Percentiles rank a stretch among this genome's conserved stretches.
Conservation (phyloP, 1,140 invertebrate genomes). For the Drosophila saltans region DNA sequence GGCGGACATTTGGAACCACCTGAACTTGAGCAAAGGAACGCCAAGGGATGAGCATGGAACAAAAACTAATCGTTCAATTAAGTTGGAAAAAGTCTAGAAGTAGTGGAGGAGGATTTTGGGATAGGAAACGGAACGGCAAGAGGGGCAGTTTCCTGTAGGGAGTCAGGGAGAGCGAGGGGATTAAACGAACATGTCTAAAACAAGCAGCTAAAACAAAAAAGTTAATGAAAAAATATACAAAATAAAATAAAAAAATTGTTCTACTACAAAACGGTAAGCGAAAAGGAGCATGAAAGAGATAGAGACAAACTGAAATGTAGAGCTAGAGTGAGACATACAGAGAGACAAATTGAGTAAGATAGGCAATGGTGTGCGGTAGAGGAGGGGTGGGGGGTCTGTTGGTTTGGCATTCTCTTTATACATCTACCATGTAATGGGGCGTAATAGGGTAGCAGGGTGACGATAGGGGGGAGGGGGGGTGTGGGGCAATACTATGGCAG, state of each 20-base stretch:
- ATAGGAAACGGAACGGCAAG: not conserved
- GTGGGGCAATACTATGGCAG: not conserved
- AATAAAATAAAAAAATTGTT: conserved; percentile 2
- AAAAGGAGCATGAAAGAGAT: not conserved
- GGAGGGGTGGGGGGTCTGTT: not conserved
- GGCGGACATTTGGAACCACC: conserved; percentile 36
- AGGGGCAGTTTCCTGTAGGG: conserved; percentile 14
- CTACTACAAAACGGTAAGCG: not conserved
- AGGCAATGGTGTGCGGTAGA: not conserved
- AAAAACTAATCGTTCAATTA: conserved; percentile 81
- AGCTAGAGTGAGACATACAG: not conserved
- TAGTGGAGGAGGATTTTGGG: not conserved
- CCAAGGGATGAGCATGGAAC: conserved; percentile 32
- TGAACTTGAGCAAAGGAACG: not conserved
- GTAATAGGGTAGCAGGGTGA: conserved; percentile 5
- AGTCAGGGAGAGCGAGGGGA: not conserved
- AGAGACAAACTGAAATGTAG: not conserved
- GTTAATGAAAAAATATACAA: conserved; percentile 63
- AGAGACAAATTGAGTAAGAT: conserved; percentile 10
- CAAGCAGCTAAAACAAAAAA: conserved; percentile 61
- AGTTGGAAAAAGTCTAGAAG: conserved; percentile 40
- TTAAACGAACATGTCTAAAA: conserved; percentile 57
- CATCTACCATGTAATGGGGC: conserved; percentile 60
- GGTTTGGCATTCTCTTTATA: conserved; percentile 17
- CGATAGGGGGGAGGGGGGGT: not conserved